Conservation (phyloP, 2,888 invertebrate species). For the Melolontha melolontha region DNA sequence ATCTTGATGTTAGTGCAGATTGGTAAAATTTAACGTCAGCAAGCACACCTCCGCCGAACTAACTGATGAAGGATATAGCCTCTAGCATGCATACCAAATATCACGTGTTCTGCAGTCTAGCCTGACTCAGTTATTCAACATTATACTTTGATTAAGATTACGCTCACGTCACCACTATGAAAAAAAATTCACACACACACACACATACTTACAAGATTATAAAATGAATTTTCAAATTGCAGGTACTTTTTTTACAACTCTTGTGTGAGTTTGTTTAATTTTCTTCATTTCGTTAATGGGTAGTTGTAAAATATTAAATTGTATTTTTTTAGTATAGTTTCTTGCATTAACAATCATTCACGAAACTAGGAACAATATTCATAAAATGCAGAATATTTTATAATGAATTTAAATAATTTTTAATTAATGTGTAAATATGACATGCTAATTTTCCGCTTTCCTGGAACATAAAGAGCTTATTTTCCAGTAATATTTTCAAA, state of each 20-base stretch:
- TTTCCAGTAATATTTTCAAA: no score
- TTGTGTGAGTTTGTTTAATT: no score
- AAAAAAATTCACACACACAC: slow-evolving; percentile 9
- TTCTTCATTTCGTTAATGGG: no score
- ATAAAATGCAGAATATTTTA: no score
- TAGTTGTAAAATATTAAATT: no score
- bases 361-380: no score
- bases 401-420: no score
- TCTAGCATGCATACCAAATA: slow-evolving; percentile 35
- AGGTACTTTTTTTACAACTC: background rate
- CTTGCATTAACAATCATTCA: no score
- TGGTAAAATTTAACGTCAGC: slow-evolving; percentile 10
- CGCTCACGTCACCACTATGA: slow-evolving; percentile 17
- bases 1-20: slow-evolving; percentile 9
- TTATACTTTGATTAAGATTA: slow-evolving; percentile 35
- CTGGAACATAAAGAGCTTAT: no score
- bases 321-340: no score
- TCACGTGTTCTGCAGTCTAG: slow-evolving; percentile 28
- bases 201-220: background rate
- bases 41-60: slow-evolving; percentile 4
- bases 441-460: no score
- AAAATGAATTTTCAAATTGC: background rate
- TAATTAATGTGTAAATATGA: no score
- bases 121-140: slow-evolving; percentile 27
- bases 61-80: slow-evolving; percentile 32